These are phyloP conservation scores for Agelaius tricolor DNA, from an alignment of 2,113 vertebrate genomes.

Conservation along the genomic window DNA sequence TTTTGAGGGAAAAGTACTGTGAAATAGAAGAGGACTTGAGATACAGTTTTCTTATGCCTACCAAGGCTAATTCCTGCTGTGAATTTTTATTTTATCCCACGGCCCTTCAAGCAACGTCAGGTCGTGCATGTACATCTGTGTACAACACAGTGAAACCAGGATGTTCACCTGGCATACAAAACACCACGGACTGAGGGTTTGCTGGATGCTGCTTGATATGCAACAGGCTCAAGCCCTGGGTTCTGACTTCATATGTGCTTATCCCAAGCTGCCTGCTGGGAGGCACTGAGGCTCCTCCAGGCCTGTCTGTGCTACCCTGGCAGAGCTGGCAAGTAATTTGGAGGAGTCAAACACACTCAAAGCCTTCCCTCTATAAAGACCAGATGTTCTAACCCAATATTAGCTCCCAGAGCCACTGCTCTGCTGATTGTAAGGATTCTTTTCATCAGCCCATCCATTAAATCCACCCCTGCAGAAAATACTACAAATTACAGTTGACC, in stretches of 20 bases:
- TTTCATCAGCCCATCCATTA: constrained; percentile 6
- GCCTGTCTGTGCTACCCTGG: neutral
- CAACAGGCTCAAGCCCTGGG: neutral
- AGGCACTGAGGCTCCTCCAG: neutral
- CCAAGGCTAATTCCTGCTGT: neutral
- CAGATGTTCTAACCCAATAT: constrained; percentile 33
- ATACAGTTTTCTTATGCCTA: neutral
- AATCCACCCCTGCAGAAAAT: constrained; percentile 35
- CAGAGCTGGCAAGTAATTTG: neutral
- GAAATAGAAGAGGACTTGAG: neutral
- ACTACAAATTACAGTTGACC: constrained; percentile 10
- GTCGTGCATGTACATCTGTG: no score
- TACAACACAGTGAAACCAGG: neutral
- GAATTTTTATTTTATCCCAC: neutral
- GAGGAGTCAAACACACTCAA: neutral
- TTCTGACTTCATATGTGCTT: neutral
- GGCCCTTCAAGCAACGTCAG: neutral
- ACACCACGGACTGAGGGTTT: neutral
- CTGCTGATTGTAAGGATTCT: constrained; percentile 8
- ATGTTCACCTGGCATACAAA: rapidly evolving
- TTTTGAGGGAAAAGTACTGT: neutral
- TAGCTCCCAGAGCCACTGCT: neutral
- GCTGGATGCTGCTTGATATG: rapidly evolving
- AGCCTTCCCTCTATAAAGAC: neutral
- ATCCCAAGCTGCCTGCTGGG: neutral